These are phyloP conservation scores for Carpatolechia fugitivella DNA, from an alignment of 2,888 invertebrate genomes.

Conservation along the genomic window DNA sequence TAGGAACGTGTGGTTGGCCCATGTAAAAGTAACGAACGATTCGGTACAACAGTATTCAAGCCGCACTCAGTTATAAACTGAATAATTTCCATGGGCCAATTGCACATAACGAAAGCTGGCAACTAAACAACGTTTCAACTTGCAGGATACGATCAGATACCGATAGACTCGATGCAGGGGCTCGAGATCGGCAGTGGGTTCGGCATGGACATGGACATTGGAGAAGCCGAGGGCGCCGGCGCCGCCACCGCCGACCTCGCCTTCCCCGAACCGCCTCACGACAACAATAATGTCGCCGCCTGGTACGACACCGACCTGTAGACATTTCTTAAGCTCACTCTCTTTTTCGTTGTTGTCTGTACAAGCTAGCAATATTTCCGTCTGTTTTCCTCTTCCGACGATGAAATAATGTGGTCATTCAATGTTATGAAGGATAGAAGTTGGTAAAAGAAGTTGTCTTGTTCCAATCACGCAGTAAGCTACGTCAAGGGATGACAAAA, in stretches of 20 bases:
- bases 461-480: too few species aligned
- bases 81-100: not conserved
- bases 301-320: conserved; percentile 99
- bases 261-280: conserved; percentile 89
- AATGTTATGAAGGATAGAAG: too few species aligned
- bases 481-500: too few species aligned
- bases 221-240: conserved; percentile 89
- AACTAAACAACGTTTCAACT: not conserved
- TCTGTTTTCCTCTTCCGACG: too few species aligned
- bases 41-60: too few species aligned
- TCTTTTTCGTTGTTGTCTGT: too few species aligned
- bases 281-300: conserved; percentile 95
- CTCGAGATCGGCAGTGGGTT: conserved; percentile 93
- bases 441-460: too few species aligned
- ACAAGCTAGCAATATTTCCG: not conserved
- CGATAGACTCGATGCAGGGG: conserved; percentile 98
- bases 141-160: conserved; percentile 97
- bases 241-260: conserved; percentile 90
- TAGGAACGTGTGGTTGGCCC: not conserved
- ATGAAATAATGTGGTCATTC: too few species aligned
- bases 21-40: too few species aligned
- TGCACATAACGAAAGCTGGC: too few species aligned
- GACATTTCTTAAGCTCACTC: conserved; percentile 22
- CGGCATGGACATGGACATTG: conserved; percentile 95
- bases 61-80: too few species aligned